These are phyloP conservation scores for Orientallactaga bullata DNA, from an alignment of 2,113 vertebrate species.

Conservation along the genomic window DNA sequence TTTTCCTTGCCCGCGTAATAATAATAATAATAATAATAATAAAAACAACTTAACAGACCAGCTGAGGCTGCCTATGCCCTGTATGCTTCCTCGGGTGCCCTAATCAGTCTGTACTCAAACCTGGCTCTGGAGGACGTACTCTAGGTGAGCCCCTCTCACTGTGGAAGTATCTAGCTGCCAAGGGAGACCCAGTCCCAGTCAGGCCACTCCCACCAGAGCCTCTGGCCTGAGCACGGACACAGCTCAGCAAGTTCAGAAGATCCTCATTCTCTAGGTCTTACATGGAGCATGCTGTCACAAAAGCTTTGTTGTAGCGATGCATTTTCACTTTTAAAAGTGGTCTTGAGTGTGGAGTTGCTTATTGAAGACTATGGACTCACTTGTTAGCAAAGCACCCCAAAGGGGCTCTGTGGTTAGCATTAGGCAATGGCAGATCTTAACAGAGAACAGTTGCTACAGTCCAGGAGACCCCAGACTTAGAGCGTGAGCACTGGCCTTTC, in stretches of 20 bases:
- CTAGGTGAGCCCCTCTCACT: not conserved
- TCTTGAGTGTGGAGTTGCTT: not conserved
- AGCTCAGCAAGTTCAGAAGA: not conserved
- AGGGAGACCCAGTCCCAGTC: not conserved
- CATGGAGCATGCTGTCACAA: not conserved
- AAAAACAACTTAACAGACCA: not conserved
- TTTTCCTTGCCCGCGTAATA: not conserved
- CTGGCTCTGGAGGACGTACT: not conserved
- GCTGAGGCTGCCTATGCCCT: rapidly evolving
- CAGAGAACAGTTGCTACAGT: not conserved
- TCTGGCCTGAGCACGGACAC: not conserved
- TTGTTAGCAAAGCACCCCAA: not conserved
- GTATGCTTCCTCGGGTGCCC: not conserved
- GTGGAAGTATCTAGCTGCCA: not conserved
- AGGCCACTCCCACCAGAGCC: not conserved
- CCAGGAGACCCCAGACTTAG: not conserved
- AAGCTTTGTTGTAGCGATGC: not conserved
- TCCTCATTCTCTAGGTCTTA: not conserved
- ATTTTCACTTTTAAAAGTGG: not conserved
- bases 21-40: not conserved
- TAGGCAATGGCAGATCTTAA: not conserved
- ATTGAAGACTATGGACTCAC: not conserved
- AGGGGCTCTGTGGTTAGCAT: not conserved
- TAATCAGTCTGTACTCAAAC: not conserved
- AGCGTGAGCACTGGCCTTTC: not conserved